phyloP scores from a whole-genome alignment of 1,140 invertebrate genomes.

The Aphidius gifuensis region DNA sequence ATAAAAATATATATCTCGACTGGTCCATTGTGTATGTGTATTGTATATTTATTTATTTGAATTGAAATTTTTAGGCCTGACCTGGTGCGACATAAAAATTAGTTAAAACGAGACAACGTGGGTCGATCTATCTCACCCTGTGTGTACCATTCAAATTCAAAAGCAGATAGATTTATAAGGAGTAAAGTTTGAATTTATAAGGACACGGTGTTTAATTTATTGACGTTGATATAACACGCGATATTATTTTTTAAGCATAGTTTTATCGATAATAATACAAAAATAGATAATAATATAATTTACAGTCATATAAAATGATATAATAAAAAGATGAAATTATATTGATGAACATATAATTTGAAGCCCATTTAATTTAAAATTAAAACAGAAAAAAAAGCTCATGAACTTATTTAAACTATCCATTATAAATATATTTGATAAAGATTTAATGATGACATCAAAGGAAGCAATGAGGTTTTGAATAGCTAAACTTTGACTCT shows the following conservation, averaged over 20 bases:
- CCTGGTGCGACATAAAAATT: constrained; percentile 48
- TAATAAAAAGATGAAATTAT: too few species aligned
- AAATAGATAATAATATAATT: constrained; percentile 3
- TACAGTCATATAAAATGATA: not conserved
- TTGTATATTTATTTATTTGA: too few species aligned
- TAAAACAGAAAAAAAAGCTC: too few species aligned
- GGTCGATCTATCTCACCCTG: constrained; percentile 43
- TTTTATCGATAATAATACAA: constrained; percentile 47
- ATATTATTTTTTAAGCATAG: constrained; percentile 44
- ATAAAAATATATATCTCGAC: constrained; percentile 30
- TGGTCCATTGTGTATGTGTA: constrained; percentile 27
- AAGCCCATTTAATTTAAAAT: too few species aligned
- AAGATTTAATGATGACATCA: constrained; percentile 13
- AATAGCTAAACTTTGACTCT: constrained; percentile 12
- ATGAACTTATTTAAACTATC: constrained; percentile 12
- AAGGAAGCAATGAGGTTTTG: constrained; percentile 11
- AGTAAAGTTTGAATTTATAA: constrained; percentile 52
- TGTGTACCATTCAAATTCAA: constrained; percentile 25
- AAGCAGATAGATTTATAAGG: constrained; percentile 50
- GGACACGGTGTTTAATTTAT: constrained; percentile 49
- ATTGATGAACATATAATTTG: too few species aligned
- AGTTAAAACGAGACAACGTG: constrained; percentile 50
- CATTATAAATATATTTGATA: not conserved
- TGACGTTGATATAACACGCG: constrained; percentile 52
- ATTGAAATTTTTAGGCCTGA: not conserved